Evolutionary conservation across 2,888 invertebrate genomes (phyloP), one percentile per base, ranked within the genome.

Genomic region (Coleophora flavipennella): DNA sequence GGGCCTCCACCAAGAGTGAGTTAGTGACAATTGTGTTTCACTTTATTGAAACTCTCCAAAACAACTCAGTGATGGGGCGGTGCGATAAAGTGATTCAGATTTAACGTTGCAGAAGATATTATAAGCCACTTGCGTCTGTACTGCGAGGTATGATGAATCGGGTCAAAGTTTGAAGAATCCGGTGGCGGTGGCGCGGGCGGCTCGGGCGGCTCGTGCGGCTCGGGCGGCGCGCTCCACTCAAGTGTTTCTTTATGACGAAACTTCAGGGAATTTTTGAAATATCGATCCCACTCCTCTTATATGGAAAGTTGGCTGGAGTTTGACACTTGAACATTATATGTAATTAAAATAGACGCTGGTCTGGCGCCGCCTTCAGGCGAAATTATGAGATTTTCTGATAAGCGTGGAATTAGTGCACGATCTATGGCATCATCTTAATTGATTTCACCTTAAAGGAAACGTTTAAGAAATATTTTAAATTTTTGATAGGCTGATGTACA

Each of bases 161-260:
- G 54, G 53, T 44, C 48, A 62, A 74, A 75, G 59, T 75, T 73
- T 55, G 61, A 62, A 68, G 70, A 66, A 70, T 69, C 55, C 53
- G 53, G 50, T 59, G 62, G 66, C 61, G 61, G 53, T 4, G 20
- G 20, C 20, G 3, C n/a, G n/a, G n/a, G n/a, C n/a, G n/a, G n/a
- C n/a, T n/a, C n/a, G n/a, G n/a, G n/a, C n/a, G n/a, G n/a, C n/a
- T n/a, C n/a, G n/a, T n/a, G n/a, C n/a, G n/a, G n/a, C n/a, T n/a
- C n/a, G n/a, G n/a, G 20, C 6, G 20, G 20, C 20, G 20, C 20
- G 20, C 20, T 20, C 20, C 73, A 72, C 61, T 67, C 58, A 51
- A 77, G 68, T 76, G 76, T 75, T 74, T 70, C 77, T 75, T 78
- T 74, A 76, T 62, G 70, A 69, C 59, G 55, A 55, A 69, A 75